phyloP scores from a whole-genome alignment of 1,140 invertebrate genomes.

The Zaprionus nigranus region DNA sequence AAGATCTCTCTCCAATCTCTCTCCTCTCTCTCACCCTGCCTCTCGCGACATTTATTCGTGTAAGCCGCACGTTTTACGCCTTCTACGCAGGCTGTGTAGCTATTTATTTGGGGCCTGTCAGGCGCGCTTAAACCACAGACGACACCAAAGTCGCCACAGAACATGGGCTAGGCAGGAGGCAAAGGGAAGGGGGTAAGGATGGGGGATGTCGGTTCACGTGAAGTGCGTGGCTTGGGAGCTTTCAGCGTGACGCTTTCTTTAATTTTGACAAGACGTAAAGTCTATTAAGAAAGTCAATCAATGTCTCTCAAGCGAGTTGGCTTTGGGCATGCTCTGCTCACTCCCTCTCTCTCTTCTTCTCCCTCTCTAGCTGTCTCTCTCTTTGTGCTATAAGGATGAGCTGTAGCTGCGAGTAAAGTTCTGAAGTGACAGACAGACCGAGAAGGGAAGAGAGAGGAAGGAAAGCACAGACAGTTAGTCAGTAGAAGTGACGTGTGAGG shows the following conservation, averaged over 20 bases:
- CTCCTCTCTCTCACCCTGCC: fast-evolving
- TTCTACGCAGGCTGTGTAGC: conserved; percentile 13
- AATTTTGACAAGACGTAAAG: conserved; percentile 83
- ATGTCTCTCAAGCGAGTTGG: conserved; percentile 79
- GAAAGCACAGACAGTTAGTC: conserved; percentile 27
- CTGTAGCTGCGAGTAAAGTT: conserved; percentile 66
- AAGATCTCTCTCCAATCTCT: conserved; percentile 13
- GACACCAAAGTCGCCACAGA: conserved; percentile 24
- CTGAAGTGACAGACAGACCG: conserved; percentile 67
- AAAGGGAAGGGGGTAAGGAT: not conserved
- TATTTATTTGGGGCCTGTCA: conserved; percentile 37
- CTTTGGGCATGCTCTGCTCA: conserved; percentile 35
- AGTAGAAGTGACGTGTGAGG: conserved; percentile 13
- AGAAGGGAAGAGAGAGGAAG: not conserved
- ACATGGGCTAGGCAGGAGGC: conserved; percentile 11
- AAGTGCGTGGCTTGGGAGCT: conserved; percentile 29
- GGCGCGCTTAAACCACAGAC: conserved; percentile 32
- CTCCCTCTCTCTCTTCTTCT: not conserved
- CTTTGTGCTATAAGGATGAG: conserved; percentile 39
- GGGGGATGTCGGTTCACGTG: not conserved
- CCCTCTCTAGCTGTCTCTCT: not conserved
- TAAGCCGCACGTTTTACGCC: conserved; percentile 20
- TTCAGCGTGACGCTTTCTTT: conserved; percentile 63
- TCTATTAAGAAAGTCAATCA: conserved; percentile 84
- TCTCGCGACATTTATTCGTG: conserved; percentile 17